Evolutionary conservation across 2,888 invertebrate genomes (phyloP).

Genomic region (Sarcophaga variegata): DNA sequence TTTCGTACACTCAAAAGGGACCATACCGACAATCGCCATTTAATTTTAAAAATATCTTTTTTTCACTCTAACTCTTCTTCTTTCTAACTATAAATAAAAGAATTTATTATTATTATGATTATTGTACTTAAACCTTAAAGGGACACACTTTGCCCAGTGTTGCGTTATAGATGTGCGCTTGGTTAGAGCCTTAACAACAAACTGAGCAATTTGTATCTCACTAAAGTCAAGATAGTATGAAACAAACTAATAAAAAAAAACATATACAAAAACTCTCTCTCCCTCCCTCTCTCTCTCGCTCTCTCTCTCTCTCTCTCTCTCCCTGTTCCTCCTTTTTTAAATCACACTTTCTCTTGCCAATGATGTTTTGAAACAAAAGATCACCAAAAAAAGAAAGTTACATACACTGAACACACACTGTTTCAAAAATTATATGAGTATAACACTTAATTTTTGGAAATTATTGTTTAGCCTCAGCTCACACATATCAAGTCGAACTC

Average conservation of each 20-base stretch:
- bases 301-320: not conserved
- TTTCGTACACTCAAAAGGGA: conserved; percentile 73
- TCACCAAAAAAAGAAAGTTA: too few relatives aligned
- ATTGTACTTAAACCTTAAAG: conserved; percentile 65
- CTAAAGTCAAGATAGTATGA: conserved; percentile 25
- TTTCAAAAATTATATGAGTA: too few relatives aligned
- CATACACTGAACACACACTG: too few relatives aligned
- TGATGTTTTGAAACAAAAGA: too few relatives aligned
- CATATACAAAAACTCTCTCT: not conserved
- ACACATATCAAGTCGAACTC: too few relatives aligned
- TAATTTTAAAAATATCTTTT: conserved; percentile 78
- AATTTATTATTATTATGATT: too few relatives aligned
- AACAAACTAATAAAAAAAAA: not conserved
- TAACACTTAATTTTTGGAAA: too few relatives aligned
- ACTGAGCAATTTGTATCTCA: conserved; percentile 77
- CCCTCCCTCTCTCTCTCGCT: not conserved
- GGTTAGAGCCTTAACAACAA: conserved; percentile 69
- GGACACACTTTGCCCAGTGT: conserved; percentile 81
- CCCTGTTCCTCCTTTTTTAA: not conserved
- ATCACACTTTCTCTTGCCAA: not conserved
- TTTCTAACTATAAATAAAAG: not conserved
- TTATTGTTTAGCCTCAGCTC: too few relatives aligned
- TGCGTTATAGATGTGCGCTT: conserved; percentile 64
- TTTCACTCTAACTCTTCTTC: not conserved
- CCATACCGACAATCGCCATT: conserved; percentile 81